phyloP scores from a whole-genome alignment of 2,797 vertebrate genomes.

The Sebastes nivosus region DNA sequence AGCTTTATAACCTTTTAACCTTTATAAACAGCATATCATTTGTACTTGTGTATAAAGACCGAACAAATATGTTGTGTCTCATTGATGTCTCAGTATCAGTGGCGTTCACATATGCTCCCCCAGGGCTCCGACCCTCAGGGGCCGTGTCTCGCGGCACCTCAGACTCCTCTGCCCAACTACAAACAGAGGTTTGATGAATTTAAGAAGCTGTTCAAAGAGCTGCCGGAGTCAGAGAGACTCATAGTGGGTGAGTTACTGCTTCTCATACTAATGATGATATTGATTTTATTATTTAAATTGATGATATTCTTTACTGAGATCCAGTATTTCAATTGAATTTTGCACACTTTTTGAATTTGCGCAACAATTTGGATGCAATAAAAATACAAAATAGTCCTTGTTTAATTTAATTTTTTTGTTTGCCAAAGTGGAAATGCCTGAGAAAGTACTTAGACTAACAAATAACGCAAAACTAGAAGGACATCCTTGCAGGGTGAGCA shows the following conservation, averaged over 20 bases:
- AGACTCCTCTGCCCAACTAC: conserved; percentile 86
- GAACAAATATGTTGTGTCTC: not conserved
- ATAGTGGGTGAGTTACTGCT: conserved; percentile 86
- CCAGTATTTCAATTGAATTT: not conserved
- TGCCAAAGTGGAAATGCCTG: not conserved
- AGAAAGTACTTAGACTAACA: not conserved
- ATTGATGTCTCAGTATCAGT: not conserved
- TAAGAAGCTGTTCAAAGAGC: conserved; percentile 89
- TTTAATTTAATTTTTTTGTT: not conserved
- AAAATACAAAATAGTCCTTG: not conserved
- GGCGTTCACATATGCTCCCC: not conserved
- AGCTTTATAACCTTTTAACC: not conserved
- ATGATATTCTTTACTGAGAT: not conserved
- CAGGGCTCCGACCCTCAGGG: conserved; percentile 66
- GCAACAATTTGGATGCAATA: not conserved
- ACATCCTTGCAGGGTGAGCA: not conserved
- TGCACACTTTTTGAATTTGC: not conserved
- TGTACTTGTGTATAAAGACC: not conserved
- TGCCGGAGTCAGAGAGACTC: conserved; percentile 88
- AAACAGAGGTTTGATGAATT: conserved; percentile 93
- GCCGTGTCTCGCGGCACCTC: conserved; percentile 69
- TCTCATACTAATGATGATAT: not conserved
- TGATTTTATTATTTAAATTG: not conserved
- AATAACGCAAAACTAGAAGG: not conserved
- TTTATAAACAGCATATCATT: not conserved